These are phyloP conservation scores for Octopus sinensis DNA, from an alignment of 1,140 invertebrate species.

Conservation along the genomic window DNA sequence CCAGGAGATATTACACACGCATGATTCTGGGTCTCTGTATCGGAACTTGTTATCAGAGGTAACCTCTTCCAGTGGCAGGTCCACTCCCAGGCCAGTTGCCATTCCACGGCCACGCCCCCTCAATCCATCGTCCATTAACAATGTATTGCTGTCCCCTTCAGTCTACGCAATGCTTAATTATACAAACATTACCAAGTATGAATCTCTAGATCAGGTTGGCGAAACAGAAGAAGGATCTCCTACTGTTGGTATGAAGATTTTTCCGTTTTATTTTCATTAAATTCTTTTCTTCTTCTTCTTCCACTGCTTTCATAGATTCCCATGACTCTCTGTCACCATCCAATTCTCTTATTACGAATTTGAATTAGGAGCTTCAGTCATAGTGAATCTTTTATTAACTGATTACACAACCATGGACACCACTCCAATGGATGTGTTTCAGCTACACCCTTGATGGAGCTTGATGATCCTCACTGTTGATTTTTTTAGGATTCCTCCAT, in stretches of 20 bases:
- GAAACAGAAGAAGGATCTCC: conserved; percentile 10
- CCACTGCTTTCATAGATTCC: too few species aligned
- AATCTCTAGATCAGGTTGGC: neutral
- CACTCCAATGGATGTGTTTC: too few species aligned
- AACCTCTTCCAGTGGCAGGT: neutral
- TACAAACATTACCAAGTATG: neutral
- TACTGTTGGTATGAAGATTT: neutral
- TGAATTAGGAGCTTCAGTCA: too few species aligned
- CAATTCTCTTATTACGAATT: too few species aligned
- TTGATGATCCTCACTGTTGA: too few species aligned
- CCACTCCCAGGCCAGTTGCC: neutral
- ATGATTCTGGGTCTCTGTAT: neutral
- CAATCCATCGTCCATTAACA: neutral
- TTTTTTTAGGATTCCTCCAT: too few species aligned
- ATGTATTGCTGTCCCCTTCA: neutral
- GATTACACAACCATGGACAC: too few species aligned
- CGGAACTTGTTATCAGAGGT: neutral
- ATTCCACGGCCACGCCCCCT: neutral
- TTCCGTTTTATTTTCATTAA: too few species aligned
- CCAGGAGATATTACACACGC: neutral
- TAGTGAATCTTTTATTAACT: too few species aligned
- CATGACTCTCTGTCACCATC: too few species aligned
- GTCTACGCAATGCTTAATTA: conserved; percentile 6
- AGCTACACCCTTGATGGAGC: too few species aligned
- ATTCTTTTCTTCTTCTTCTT: too few species aligned